A percentile compares a stretch with the other conserved stretches of the same genome.
Conservation (phyloP, 2,113 vertebrate genomes). For the Rynchops niger region DNA sequence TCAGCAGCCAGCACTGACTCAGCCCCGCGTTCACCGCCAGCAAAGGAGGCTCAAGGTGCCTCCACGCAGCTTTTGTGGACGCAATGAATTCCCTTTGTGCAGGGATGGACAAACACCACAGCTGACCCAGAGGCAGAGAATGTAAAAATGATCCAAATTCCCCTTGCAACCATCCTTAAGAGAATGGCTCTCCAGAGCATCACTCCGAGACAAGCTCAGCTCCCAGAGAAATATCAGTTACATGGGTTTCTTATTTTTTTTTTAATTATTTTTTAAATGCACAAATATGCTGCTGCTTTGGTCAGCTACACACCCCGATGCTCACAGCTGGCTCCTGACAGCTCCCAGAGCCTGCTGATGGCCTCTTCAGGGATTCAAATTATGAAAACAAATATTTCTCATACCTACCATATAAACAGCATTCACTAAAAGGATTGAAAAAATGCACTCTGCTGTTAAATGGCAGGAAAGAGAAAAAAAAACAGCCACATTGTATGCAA, state of each 20-base stretch:
- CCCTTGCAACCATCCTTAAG: neutral
- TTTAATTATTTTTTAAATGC: neutral
- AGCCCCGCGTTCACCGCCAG: rapidly evolving
- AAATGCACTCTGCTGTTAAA: neutral
- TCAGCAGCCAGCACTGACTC: neutral
- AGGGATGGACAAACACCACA: neutral
- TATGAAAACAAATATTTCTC: neutral
- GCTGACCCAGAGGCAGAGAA: neutral
- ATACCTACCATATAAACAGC: neutral
- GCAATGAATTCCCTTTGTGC: neutral
- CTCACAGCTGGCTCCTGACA: neutral
- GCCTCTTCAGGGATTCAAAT: neutral
- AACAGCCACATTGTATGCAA: neutral
- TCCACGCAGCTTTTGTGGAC: neutral
- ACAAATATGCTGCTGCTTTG: neutral
- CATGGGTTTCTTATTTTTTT: rapidly evolving
- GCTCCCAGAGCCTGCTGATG: neutral
- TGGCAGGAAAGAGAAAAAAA: neutral
- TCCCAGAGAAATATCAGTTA: neutral
- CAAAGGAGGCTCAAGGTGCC: neutral
- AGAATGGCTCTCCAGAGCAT: rapidly evolving
- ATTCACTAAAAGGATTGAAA: neutral
- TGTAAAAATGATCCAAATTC: neutral
- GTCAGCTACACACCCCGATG: neutral
- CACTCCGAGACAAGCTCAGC: neutral